Conservation (phyloP, 2,113 vertebrate species). For the Muscicapa adusta region DNA sequence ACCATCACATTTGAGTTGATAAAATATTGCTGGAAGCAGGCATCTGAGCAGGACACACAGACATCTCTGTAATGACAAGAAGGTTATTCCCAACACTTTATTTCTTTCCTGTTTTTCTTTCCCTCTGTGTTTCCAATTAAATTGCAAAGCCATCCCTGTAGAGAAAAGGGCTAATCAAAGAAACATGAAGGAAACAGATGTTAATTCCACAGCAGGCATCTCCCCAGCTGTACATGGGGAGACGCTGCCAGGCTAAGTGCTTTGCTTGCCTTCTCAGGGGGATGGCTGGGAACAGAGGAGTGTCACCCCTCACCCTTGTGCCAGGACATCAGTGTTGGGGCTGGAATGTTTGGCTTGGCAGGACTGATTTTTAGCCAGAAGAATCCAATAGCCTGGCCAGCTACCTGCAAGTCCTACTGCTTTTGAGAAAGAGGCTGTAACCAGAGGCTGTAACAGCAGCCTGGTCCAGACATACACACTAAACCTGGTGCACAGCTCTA, state of each 20-base stretch:
- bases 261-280: neutral
- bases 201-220: neutral
- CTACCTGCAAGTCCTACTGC: neutral
- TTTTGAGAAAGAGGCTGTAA: neutral
- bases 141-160: neutral
- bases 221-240: neutral
- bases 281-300: neutral
- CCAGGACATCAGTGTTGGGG: neutral
- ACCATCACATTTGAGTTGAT: neutral
- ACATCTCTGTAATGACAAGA: neutral
- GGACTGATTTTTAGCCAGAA: neutral
- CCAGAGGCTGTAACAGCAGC: rapidly evolving
- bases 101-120: neutral
- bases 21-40: neutral
- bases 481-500: neutral
- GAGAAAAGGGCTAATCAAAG: neutral
- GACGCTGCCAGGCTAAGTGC: neutral
- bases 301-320: neutral
- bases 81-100: neutral
- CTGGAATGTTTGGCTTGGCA: neutral
- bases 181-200: neutral
- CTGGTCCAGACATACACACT: neutral
- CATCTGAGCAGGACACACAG: neutral
- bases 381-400: neutral
- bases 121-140: neutral